Conservation (phyloP, 1,140 invertebrate genomes). For the Mamestra configurata region DNA sequence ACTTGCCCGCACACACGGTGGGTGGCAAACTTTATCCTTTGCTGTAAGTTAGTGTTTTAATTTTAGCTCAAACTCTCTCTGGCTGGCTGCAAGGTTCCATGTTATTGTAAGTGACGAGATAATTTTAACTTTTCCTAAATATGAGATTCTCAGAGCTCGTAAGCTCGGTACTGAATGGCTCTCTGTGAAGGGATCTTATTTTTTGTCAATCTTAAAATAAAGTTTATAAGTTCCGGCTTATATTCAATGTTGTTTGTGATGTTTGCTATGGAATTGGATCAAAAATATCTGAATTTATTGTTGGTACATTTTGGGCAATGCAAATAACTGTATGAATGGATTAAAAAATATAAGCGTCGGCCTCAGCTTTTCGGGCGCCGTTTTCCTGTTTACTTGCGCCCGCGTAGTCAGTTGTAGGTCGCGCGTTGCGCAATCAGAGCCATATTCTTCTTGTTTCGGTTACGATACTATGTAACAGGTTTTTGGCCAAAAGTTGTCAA, state of each 20-base stretch:
- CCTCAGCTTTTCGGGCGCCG: conserved; percentile 38
- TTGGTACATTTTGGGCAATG: background rate
- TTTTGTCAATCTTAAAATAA: conserved; percentile 27
- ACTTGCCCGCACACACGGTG: conserved; percentile 7
- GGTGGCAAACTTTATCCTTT: conserved; percentile 42
- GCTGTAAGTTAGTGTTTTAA: conserved; percentile 42
- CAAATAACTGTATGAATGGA: conserved; percentile 28
- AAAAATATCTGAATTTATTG: background rate
- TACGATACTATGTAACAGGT: conserved; percentile 26
- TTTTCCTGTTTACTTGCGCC: conserved; percentile 54
- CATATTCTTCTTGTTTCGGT: conserved; percentile 45
- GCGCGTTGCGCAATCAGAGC: conserved; percentile 48
- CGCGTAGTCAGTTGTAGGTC: conserved; percentile 49
- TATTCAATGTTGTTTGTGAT: background rate
- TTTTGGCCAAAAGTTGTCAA: conserved; percentile 24
- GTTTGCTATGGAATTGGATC: background rate
- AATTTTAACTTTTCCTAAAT: conserved; percentile 45
- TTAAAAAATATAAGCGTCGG: conserved; percentile 6
- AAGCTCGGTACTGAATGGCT: background rate
- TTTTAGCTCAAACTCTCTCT: conserved; percentile 42
- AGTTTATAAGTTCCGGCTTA: conserved; percentile 5
- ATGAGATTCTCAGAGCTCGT: conserved; percentile 17
- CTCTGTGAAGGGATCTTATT: background rate
- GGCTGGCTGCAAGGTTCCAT: background rate
- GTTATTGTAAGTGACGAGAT: conserved; percentile 43